A percentile compares a stretch with the other conserved stretches of the same genome.
These are phyloP conservation scores for Halocaridina rubra DNA, from an alignment of 2,888 invertebrate genomes.

Conservation along the genomic window DNA sequence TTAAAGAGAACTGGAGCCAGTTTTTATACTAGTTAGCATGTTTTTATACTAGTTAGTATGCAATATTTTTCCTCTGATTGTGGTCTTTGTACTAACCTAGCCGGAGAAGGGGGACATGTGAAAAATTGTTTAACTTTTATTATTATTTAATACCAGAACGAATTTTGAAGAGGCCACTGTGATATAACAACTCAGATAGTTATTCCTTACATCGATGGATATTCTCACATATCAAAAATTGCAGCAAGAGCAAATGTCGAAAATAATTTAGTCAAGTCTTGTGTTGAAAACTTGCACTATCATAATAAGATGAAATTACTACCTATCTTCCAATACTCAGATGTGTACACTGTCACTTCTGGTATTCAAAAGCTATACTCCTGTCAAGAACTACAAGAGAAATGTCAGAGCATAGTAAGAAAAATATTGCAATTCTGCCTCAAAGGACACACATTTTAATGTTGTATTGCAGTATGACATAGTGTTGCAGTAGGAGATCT, in stretches of 20 bases:
- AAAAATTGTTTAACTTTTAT: too few relatives aligned
- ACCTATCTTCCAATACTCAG: conserved; percentile 86
- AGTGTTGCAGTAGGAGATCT: conserved; percentile 82
- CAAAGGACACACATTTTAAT: conserved; percentile 19
- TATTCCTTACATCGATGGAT: conserved; percentile 89
- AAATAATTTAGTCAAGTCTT: conserved; percentile 84
- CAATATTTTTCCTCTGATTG: too few relatives aligned
- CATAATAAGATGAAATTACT: conserved; percentile 81
- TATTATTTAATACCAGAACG: conserved; percentile 75
- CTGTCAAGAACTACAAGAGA: conserved; percentile 76
- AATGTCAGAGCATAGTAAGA: conserved; percentile 79
- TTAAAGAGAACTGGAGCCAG: too few relatives aligned
- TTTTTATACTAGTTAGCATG: too few relatives aligned
- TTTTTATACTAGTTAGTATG: too few relatives aligned
- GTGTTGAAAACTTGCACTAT: conserved; percentile 67
- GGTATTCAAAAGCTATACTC: conserved; percentile 78
- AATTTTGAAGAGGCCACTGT: conserved; percentile 78
- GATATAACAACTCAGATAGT: conserved; percentile 91
- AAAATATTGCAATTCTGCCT: conserved; percentile 70
- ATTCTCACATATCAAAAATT: conserved; percentile 90
- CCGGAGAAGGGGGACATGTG: too few relatives aligned
- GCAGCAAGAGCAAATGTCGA: conserved; percentile 92
- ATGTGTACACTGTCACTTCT: conserved; percentile 85
- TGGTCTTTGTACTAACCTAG: too few relatives aligned
- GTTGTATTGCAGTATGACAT: conserved; percentile 73